Conservation (phyloP, 2,113 vertebrate genomes). For the Oryzias celebensis region DNA sequence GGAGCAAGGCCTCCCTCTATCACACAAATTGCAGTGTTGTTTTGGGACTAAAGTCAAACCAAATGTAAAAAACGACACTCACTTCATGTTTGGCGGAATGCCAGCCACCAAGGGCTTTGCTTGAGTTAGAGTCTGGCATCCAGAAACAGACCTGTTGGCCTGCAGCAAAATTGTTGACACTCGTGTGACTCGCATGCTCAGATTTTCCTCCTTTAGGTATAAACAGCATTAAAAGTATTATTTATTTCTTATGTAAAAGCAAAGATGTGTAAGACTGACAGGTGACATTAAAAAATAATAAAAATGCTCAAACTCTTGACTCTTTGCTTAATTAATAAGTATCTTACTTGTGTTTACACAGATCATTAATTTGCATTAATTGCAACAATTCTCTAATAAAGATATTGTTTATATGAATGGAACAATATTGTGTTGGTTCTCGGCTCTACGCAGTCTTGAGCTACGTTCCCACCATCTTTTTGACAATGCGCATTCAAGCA, state of each 20-base stretch:
- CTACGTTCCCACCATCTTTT: too few species aligned
- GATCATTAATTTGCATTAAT: too few species aligned
- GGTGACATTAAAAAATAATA: too few species aligned
- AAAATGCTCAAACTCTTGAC: too few species aligned
- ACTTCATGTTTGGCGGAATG: constrained; percentile 53
- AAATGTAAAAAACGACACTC: constrained; percentile 58
- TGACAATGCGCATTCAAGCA: too few species aligned
- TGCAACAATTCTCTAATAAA: too few species aligned
- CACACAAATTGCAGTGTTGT: constrained; percentile 65
- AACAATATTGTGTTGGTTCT: too few species aligned
- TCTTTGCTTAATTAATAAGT: too few species aligned
- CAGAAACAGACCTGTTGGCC: constrained; percentile 43
- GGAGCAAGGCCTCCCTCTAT: constrained; percentile 45
- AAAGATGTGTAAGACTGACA: background rate
- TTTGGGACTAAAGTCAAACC: constrained; percentile 58
- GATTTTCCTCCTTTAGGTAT: background rate
- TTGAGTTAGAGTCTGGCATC: constrained; percentile 44
- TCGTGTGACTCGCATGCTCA: constrained; percentile 25
- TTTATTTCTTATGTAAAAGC: constrained; percentile 7
- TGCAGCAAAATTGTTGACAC: constrained; percentile 39
- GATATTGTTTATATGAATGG: too few species aligned
- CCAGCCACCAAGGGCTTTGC: constrained; percentile 49
- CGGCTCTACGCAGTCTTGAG: too few species aligned
- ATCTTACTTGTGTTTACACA: too few species aligned
- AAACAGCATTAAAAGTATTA: background rate